A percentile compares a stretch with the other conserved stretches of the same genome.
Conservation (phyloP, 2,113 vertebrate species). For the Mormyrus lacerda region DNA sequence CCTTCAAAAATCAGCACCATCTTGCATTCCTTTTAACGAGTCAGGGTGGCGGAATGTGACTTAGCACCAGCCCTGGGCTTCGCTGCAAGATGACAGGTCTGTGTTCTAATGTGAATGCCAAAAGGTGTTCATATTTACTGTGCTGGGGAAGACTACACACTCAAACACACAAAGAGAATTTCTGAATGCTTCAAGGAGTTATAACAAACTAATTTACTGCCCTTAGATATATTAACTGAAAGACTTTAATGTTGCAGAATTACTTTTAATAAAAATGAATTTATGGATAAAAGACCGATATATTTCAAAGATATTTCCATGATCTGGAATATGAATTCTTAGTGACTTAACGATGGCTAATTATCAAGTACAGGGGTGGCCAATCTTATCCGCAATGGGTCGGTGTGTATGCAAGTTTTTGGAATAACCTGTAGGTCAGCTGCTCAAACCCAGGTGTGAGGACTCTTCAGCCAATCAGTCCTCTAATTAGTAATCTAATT, state of each 20-base stretch:
- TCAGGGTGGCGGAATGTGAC: slow-evolving; percentile 59
- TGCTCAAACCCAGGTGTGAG: too few species aligned
- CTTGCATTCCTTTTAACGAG: slow-evolving; percentile 27
- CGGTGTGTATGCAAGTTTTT: too few species aligned
- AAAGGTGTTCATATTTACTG: background rate
- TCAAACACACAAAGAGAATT: background rate
- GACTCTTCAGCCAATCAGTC: too few species aligned
- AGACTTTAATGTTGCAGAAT: background rate
- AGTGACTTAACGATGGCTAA: background rate
- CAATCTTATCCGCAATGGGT: too few species aligned
- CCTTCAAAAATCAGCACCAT: background rate
- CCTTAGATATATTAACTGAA: background rate
- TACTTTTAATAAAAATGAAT: background rate
- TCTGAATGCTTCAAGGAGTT: background rate
- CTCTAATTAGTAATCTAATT: too few species aligned
- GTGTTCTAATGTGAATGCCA: background rate
- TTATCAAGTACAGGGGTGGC: background rate
- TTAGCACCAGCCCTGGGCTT: slow-evolving; percentile 35
- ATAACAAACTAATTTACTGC: background rate
- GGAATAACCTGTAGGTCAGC: too few species aligned
- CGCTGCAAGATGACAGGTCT: slow-evolving; percentile 22
- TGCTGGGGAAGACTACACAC: background rate
- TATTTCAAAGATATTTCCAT: background rate
- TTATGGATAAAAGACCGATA: background rate
- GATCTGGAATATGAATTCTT: background rate